phyloP scores from a whole-genome alignment of 2,797 vertebrate genomes.

The Mormyrus proboscirostris region DNA sequence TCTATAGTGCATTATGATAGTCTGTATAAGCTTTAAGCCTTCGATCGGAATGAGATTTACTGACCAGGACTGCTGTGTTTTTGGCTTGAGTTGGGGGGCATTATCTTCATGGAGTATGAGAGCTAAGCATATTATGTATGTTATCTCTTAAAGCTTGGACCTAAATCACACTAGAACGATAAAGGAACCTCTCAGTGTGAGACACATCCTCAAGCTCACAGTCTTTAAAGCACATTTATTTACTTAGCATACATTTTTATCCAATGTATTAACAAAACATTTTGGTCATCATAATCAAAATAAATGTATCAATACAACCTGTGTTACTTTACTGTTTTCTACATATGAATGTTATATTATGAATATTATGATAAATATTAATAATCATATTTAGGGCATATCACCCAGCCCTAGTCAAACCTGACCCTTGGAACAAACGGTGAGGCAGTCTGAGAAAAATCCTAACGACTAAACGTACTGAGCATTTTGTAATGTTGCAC shows the following conservation, averaged over 20 bases:
- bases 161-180: neutral
- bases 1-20: neutral
- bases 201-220: neutral
- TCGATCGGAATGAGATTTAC: neutral
- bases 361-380: too few relatives aligned
- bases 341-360: neutral
- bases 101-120: neutral
- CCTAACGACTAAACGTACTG: too few relatives aligned
- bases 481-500: too few relatives aligned
- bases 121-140: neutral
- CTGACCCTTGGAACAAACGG: too few relatives aligned
- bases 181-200: neutral
- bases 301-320: too few relatives aligned
- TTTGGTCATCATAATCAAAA: neutral
- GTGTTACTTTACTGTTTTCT: neutral
- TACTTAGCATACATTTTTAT: too few relatives aligned
- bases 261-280: neutral
- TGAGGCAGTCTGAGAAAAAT: too few relatives aligned
- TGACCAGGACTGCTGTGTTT: neutral
- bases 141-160: neutral
- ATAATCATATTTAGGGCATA: too few relatives aligned
- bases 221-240: neutral
- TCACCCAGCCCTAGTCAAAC: too few relatives aligned
- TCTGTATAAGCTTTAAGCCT: neutral
- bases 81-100: neutral